phyloP scores from a whole-genome alignment of 2,888 invertebrate species.

The Alentia gelatinosa region DNA sequence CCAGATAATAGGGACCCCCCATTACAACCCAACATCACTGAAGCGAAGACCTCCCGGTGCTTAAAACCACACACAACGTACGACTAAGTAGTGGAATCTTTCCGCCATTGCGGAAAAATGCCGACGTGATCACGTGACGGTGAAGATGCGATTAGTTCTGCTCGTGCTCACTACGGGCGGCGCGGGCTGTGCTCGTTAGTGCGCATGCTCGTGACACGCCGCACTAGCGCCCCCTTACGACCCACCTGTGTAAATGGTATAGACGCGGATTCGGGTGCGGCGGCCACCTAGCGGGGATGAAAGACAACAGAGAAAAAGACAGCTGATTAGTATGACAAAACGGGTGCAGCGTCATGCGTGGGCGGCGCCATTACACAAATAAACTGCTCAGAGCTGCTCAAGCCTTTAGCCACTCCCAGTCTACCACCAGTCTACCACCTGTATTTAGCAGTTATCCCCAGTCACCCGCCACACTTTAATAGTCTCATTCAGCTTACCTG shows the following conservation, averaged over 20 bases:
- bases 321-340: conserved; percentile 33
- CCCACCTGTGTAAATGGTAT: conserved; percentile 45
- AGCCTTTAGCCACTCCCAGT: too few species aligned
- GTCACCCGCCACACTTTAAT: too few species aligned
- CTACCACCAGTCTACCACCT: too few species aligned
- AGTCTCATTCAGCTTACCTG: too few species aligned
- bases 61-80: too few species aligned
- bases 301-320: neutral
- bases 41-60: too few species aligned
- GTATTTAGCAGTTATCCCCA: too few species aligned
- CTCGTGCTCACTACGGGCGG: neutral
- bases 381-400: neutral
- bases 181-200: neutral
- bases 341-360: neutral
- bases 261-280: conserved; percentile 35
- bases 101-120: neutral
- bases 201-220: neutral
- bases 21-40: too few species aligned
- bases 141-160: neutral
- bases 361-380: neutral
- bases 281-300: neutral
- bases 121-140: neutral
- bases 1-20: too few species aligned
- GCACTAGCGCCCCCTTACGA: neutral
- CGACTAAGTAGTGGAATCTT: neutral